Evolutionary conservation across 2,113 vertebrate species (phyloP).

Genomic region (Pithys albifrons): DNA sequence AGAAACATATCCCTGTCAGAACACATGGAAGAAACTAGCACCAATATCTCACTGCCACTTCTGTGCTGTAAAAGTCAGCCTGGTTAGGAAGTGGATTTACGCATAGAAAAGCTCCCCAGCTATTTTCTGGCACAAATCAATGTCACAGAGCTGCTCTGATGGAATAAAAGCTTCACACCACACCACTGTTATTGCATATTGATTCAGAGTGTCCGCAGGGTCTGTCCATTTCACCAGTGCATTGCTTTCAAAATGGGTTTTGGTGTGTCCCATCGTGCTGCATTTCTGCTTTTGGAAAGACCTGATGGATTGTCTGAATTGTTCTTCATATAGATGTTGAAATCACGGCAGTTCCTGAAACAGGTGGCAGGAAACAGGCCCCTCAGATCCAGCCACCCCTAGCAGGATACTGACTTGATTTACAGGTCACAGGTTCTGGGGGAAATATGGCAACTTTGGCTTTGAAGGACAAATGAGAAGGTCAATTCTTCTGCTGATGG

Average conservation of each 20-base stretch:
- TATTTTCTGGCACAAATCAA: conserved; percentile 13
- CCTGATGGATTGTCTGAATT: neutral
- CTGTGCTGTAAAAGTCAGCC: neutral
- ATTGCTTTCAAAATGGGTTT: neutral
- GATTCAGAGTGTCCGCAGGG: neutral
- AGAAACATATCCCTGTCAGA: neutral
- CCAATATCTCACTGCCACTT: neutral
- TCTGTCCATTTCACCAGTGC: neutral
- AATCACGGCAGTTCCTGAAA: neutral
- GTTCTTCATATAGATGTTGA: neutral
- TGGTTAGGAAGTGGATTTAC: neutral
- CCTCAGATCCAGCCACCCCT: neutral
- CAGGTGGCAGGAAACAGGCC: neutral
- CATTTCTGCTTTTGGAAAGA: neutral
- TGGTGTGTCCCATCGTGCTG: neutral
- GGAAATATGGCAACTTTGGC: neutral
- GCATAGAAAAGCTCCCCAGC: neutral
- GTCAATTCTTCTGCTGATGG: neutral
- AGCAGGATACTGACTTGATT: neutral
- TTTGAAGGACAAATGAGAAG: conserved; percentile 20
- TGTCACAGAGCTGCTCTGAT: neutral
- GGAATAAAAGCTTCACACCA: neutral
- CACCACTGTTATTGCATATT: neutral
- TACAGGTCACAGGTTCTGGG: neutral
- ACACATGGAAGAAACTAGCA: neutral